phyloP scores from a whole-genome alignment of 2,797 vertebrate genomes.

The Peromyscus eremicus region DNA sequence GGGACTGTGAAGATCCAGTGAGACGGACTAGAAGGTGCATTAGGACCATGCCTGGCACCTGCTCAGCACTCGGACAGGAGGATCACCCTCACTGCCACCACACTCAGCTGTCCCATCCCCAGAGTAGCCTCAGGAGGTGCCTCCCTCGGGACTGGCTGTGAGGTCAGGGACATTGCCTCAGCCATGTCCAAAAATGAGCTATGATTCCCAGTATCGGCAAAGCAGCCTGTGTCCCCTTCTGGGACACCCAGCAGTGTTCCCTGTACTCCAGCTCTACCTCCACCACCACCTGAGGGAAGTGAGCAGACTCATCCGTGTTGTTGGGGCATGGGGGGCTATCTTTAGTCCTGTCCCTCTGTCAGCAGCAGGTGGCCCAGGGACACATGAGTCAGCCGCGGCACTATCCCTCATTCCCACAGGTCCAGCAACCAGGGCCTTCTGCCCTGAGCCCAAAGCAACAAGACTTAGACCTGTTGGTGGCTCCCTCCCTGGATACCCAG shows the following conservation, averaged over 20 bases:
- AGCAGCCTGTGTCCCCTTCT: not conserved
- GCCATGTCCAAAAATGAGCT: not conserved
- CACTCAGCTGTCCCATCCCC: rapidly evolving
- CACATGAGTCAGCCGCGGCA: conserved; percentile 31
- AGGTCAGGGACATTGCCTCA: not conserved
- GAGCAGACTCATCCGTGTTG: not conserved
- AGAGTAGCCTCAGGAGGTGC: not conserved
- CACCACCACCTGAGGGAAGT: no score
- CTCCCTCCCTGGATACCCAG: conserved; percentile 20
- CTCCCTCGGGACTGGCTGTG: not conserved
- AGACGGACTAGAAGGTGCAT: rapidly evolving
- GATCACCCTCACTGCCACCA: rapidly evolving
- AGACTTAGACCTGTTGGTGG: conserved; percentile 1
- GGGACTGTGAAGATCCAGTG: rapidly evolving
- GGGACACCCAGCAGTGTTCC: not conserved
- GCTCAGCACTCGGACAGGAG: rapidly evolving
- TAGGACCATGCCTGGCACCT: not conserved
- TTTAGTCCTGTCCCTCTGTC: not conserved
- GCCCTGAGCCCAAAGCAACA: not conserved
- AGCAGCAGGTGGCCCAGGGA: conserved; percentile 49
- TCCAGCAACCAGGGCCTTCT: conserved; percentile 69
- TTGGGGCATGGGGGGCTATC: not conserved
- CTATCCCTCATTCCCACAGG: not conserved
- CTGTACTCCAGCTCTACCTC: not conserved
- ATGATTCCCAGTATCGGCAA: not conserved